phyloP scores from a whole-genome alignment of 2,113 vertebrate species.

The Rhadina sibilatrix region DNA sequence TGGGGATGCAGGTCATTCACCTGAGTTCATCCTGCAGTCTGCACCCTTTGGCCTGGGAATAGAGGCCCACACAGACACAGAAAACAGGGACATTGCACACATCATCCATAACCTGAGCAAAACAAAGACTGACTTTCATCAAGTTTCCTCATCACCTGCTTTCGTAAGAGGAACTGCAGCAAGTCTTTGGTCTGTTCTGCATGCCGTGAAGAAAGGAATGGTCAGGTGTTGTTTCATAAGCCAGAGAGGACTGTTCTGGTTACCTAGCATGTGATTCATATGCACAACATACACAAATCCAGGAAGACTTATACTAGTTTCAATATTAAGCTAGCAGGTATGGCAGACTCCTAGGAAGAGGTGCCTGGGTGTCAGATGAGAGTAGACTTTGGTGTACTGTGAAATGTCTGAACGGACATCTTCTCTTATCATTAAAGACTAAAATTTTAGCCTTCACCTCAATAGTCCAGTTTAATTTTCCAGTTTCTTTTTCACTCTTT shows the following conservation, averaged over 20 bases:
- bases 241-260: not conserved
- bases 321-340: not conserved
- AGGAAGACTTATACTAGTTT: not conserved
- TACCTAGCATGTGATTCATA: not conserved
- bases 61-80: not conserved
- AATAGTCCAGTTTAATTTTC: not conserved
- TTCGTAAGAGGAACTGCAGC: not conserved
- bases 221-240: not conserved
- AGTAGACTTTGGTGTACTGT: not conserved
- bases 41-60: not conserved
- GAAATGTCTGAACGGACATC: not conserved
- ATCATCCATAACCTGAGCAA: not conserved
- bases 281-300: not conserved
- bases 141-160: not conserved
- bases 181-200: not conserved
- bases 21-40: not conserved
- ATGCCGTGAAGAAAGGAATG: not conserved
- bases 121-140: not conserved
- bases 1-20: not conserved
- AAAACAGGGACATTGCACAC: not conserved
- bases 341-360: not conserved
- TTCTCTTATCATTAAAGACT: not conserved
- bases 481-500: not conserved
- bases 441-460: not conserved
- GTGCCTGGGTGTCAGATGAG: not conserved